Base-by-base conservation (phyloP, 2,113 vertebrate species). In the Xenopus borealis region DNA sequence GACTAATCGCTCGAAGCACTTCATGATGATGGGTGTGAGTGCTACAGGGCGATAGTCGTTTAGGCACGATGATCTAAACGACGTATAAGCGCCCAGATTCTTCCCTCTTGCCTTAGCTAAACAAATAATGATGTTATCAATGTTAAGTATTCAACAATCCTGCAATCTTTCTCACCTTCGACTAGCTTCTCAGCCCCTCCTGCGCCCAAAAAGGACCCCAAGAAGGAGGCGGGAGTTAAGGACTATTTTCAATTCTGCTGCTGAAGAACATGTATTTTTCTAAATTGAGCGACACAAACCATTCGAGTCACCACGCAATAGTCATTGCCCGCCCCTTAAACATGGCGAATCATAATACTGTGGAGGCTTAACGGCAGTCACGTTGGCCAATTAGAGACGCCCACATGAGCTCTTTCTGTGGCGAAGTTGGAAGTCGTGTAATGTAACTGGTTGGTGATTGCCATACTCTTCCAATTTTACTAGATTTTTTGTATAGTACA, bases 241-340 rank as follows among this genome's bases (percentile, higher is more conserved):
- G 59, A 94, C 92, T 96, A 94, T 84, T 78, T 92, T 82, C 78
- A 67, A 19, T 62, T 46, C 72, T 62, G 63, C 23, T 18, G 95
- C 95, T 94, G 94, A 95, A 81, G 91, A 72, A 76, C 80, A 92
- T 80, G 0, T 33, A 33, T 33, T 33, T 50, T 50, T 12, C 46
- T 50, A 14, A 50, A 50, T 14, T 10, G 10, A 50, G 46, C 13
- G 46, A 50, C 92, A 89, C 86, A 72, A 83, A 86, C 78, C n/a
- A n/a, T n/a, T n/a, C n/a, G n/a, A n/a, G n/a, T n/a, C n/a, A n/a
- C n/a, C n/a, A n/a, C n/a, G n/a, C 87, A 50, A 86, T 93, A 87
- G 89, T 91, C 91, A 23, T 19, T 11, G 16, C 17, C 61, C 71
- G 61, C 47, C 62, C 63, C 18, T 11, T 66, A 9, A 30, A 27